Percentiles rank a stretch among this genome's conserved stretches.
These are phyloP conservation scores for Pomatorhinus ruficollis DNA, from an alignment of 2,113 vertebrate species.

Conservation along the genomic window DNA sequence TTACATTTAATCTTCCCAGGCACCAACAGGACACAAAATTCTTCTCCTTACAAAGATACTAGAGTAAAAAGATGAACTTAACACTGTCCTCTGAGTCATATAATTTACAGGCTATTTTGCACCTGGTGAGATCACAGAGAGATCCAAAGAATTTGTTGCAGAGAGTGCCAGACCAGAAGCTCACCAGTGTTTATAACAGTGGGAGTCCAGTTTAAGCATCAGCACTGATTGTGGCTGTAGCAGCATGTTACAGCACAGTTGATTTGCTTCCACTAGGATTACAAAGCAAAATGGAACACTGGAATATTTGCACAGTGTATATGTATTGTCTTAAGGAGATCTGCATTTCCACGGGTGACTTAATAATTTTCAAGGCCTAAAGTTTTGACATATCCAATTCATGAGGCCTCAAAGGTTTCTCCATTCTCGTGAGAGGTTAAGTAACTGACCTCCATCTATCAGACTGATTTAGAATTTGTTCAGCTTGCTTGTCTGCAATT, in stretches of 20 bases:
- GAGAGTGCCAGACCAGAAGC: background rate
- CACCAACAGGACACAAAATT: background rate
- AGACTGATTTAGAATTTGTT: background rate
- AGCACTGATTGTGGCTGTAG: background rate
- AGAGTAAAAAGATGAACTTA: background rate
- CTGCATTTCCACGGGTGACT: background rate
- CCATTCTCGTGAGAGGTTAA: background rate
- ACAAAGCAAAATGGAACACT: background rate
- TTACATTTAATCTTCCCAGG: background rate
- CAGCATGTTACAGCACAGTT: background rate
- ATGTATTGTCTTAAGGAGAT: background rate
- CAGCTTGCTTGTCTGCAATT: background rate
- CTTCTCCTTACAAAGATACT: background rate
- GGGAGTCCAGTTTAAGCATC: background rate
- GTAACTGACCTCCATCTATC: background rate
- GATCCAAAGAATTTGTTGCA: background rate
- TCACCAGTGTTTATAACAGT: background rate
- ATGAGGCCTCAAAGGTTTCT: background rate
- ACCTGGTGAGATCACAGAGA: background rate
- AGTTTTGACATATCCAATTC: background rate
- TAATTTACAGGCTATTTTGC: conserved; percentile 10
- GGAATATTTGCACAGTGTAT: background rate
- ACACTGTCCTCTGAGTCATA: background rate
- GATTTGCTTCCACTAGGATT: background rate
- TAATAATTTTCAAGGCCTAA: background rate